Percentiles rank a stretch among this genome's conserved stretches.
These are phyloP conservation scores for Cheiracanthium punctorium DNA, from an alignment of 2,888 invertebrate genomes.

Conservation along the genomic window DNA sequence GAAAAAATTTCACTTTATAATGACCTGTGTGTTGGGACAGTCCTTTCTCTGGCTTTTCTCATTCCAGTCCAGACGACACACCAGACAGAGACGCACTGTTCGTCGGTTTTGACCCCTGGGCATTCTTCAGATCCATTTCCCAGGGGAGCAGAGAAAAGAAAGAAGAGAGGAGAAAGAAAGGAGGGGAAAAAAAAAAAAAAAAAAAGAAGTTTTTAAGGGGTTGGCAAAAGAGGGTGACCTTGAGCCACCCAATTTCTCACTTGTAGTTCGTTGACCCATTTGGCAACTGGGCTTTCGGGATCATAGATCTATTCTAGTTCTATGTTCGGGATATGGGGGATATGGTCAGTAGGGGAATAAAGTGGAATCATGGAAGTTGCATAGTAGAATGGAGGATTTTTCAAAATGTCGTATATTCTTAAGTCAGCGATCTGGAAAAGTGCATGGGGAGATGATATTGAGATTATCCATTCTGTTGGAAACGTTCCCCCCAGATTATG, in stretches of 20 bases:
- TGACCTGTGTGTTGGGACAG: no score
- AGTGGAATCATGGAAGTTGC: not conserved
- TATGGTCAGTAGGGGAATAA: constrained; percentile 39
- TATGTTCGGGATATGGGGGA: no score
- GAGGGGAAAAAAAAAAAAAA: not conserved
- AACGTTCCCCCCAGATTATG: no score
- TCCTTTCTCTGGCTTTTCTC: no score
- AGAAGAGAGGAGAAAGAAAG: not conserved
- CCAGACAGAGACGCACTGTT: not conserved
- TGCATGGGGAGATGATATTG: not conserved
- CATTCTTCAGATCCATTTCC: not conserved
- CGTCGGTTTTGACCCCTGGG: not conserved
- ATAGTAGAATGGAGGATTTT: no score
- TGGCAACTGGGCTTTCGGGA: not conserved
- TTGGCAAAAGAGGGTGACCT: not conserved
- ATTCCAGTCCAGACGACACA: not conserved
- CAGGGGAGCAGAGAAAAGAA: not conserved
- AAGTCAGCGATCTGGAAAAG: not conserved
- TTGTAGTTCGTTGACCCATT: constrained; percentile 46
- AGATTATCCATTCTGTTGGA: no score
- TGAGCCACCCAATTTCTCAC: constrained; percentile 3
- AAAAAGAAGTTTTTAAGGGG: not conserved
- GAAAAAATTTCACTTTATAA: no score
- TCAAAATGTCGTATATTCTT: not conserved
- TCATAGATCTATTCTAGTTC: not conserved